Evolutionary conservation across 2,888 invertebrate species (phyloP).

Genomic region (Mythimna lalbum): DNA sequence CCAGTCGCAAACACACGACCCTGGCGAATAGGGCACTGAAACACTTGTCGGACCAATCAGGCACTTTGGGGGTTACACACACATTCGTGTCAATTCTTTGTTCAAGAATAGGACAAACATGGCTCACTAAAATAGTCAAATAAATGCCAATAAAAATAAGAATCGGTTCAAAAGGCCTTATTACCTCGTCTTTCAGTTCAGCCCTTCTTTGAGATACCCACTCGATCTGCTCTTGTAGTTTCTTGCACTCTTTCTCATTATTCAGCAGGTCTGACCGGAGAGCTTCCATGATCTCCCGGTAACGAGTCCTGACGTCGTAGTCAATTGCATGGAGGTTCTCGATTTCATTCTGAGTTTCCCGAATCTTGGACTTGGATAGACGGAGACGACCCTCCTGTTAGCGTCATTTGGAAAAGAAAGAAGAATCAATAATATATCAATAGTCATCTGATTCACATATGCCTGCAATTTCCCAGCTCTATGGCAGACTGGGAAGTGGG

Average conservation of each 20-base stretch:
- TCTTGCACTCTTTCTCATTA: constrained; percentile 85
- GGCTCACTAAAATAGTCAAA: neutral
- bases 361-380: constrained; percentile 84
- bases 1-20: too few species aligned
- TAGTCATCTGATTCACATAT: too few species aligned
- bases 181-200: constrained; percentile 84
- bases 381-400: constrained; percentile 84
- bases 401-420: neutral
- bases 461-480: too few species aligned
- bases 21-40: too few species aligned
- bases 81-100: neutral
- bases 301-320: constrained; percentile 77
- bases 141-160: neutral
- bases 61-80: too few species aligned
- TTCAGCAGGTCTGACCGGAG: constrained; percentile 77
- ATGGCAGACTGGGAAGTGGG: too few species aligned
- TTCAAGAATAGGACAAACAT: neutral
- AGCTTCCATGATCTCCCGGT: constrained; percentile 82
- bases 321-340: constrained; percentile 85
- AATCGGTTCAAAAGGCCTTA: neutral
- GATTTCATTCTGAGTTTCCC: constrained; percentile 85
- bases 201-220: constrained; percentile 85
- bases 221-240: constrained; percentile 86
- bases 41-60: too few species aligned
- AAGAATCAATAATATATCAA: too few species aligned